Percentiles rank a stretch among this genome's conserved stretches.
Evolutionary conservation across 2,797 vertebrate genomes (phyloP).

Genomic region (Melanotaenia nigrans): DNA sequence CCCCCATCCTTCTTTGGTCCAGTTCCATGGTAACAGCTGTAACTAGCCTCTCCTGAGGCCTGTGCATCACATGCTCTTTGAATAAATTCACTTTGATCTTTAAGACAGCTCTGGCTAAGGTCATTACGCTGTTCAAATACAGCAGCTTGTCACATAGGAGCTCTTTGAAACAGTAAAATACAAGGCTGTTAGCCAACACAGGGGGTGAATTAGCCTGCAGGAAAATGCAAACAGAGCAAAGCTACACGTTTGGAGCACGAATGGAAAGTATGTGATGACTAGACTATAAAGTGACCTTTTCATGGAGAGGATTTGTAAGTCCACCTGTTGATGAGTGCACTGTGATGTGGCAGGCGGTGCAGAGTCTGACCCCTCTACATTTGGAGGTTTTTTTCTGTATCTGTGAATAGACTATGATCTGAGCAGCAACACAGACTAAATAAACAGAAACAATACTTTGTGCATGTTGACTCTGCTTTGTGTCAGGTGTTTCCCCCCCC

Average conservation of each 20-base stretch:
- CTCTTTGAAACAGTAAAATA: background rate
- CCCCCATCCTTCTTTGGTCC: background rate
- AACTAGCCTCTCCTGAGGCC: background rate
- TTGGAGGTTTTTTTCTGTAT: slow-evolving; percentile 7
- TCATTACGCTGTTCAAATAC: slow-evolving; percentile 10
- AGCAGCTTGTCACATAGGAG: slow-evolving; percentile 13
- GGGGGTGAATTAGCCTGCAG: slow-evolving; percentile 11
- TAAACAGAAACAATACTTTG: slow-evolving; percentile 19
- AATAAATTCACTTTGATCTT: background rate
- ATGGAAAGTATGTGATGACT: slow-evolving; percentile 42
- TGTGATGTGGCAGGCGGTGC: slow-evolving; percentile 27
- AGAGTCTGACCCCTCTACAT: slow-evolving; percentile 11
- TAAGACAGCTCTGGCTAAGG: slow-evolving; percentile 3
- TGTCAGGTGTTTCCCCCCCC: slow-evolving; percentile 34
- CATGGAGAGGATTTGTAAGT: slow-evolving; percentile 28
- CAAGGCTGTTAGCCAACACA: slow-evolving; percentile 12
- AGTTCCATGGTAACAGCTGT: background rate
- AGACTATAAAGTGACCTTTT: slow-evolving; percentile 57
- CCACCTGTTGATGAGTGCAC: slow-evolving; percentile 64
- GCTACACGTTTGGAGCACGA: slow-evolving; percentile 19
- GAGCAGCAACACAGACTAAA: slow-evolving; percentile 46
- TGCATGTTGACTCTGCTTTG: background rate
- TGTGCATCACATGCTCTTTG: background rate
- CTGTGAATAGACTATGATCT: slow-evolving; percentile 35
- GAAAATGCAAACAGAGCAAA: slow-evolving; percentile 13